These are phyloP conservation scores for Neelides sp. DNA, from an alignment of 1,140 invertebrate genomes.

Conservation along the genomic window DNA sequence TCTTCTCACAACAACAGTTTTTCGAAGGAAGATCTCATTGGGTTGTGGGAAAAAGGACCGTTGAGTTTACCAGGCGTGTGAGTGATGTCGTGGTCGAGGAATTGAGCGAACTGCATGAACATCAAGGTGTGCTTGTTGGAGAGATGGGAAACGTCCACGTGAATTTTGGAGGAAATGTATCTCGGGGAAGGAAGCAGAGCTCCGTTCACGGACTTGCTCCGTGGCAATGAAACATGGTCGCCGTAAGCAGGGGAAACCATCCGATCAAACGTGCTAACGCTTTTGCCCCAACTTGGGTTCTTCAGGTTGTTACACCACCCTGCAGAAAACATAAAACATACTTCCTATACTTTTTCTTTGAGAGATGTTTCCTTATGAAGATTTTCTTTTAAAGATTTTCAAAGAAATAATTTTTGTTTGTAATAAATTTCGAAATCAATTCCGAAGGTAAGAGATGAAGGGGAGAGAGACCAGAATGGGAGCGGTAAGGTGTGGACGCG, in stretches of 20 bases:
- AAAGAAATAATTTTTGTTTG: too few relatives aligned
- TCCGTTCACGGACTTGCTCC: slow-evolving; percentile 57
- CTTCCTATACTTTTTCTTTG: too few relatives aligned
- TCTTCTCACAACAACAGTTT: too few relatives aligned
- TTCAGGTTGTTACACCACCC: slow-evolving; percentile 79
- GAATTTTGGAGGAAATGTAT: slow-evolving; percentile 68
- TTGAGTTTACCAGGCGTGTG: slow-evolving; percentile 84
- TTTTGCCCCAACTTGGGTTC: slow-evolving; percentile 71
- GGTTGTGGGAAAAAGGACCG: slow-evolving; percentile 45
- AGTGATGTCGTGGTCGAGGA: slow-evolving; percentile 81
- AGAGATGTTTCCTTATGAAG: too few relatives aligned
- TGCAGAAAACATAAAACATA: too few relatives aligned
- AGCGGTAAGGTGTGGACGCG: slow-evolving; percentile 62
- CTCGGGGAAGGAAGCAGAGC: slow-evolving; percentile 62
- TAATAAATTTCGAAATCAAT: too few relatives aligned
- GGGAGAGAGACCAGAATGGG: slow-evolving; percentile 65
- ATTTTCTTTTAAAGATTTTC: too few relatives aligned
- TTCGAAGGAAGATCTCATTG: too few relatives aligned
- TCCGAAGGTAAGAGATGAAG: too few relatives aligned
- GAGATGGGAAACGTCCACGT: slow-evolving; percentile 74
- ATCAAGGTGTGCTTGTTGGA: slow-evolving; percentile 77
- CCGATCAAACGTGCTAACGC: slow-evolving; percentile 70
- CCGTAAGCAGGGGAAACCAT: slow-evolving; percentile 75
- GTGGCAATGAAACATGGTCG: slow-evolving; percentile 69
- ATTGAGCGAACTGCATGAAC: slow-evolving; percentile 77